Evolutionary conservation across 2,797 vertebrate species (phyloP).

Genomic region (Rhinella marina): DNA sequence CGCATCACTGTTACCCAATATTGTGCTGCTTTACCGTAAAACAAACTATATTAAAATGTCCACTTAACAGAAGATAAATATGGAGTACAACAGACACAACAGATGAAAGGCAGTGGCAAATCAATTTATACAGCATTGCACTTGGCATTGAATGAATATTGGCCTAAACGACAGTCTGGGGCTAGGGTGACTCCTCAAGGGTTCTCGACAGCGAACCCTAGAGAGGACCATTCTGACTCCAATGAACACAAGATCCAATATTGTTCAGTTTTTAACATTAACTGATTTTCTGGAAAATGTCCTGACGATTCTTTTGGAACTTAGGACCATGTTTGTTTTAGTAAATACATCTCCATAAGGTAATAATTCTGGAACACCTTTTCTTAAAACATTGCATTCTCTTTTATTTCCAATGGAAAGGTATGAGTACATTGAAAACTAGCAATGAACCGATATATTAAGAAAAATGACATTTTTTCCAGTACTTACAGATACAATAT

Average conservation of each 20-base stretch:
- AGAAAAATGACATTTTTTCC: too few relatives aligned
- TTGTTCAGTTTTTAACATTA: not conserved
- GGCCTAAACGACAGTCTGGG: not conserved
- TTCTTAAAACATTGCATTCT: not conserved
- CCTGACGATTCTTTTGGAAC: too few relatives aligned
- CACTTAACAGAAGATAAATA: conserved; percentile 15
- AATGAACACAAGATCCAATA: not conserved
- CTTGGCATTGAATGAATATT: not conserved
- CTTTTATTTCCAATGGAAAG: not conserved
- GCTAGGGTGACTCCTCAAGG: not conserved
- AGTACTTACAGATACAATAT: too few relatives aligned
- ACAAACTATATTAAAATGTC: not conserved
- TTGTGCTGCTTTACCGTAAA: not conserved
- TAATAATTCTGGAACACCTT: not conserved
- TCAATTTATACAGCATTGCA: not conserved
- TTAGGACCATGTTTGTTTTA: not conserved
- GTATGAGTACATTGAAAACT: not conserved
- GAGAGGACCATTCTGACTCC: too few relatives aligned
- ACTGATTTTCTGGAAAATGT: not conserved
- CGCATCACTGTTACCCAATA: not conserved
- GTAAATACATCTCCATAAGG: not conserved
- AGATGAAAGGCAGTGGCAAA: not conserved
- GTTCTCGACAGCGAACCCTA: not conserved
- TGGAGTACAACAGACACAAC: conserved; percentile 11
- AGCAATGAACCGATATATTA: not conserved